These are phyloP conservation scores for Lontra canadensis DNA, from an alignment of 2,113 vertebrate genomes.

Conservation along the genomic window DNA sequence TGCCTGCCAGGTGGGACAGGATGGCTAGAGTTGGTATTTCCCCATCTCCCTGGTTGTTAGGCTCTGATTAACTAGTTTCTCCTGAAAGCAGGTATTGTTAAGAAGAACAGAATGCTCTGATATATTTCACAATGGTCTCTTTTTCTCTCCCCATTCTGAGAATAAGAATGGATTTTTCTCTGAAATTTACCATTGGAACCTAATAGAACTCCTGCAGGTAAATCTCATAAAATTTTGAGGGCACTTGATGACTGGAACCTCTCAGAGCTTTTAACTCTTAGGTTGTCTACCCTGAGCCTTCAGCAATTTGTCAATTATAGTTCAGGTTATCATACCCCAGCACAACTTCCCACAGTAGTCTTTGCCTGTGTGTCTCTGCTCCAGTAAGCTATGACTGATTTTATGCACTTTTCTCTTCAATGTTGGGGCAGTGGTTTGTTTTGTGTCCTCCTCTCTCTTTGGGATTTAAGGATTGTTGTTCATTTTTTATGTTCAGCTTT, in stretches of 20 bases:
- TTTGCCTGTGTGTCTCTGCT: not conserved
- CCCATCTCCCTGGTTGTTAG: not conserved
- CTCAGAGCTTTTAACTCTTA: not conserved
- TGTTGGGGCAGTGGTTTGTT: not conserved
- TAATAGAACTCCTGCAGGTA: not conserved
- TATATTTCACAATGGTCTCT: not conserved
- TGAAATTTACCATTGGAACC: not conserved
- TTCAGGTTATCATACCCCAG: not conserved
- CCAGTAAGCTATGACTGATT: not conserved
- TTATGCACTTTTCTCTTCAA: not conserved
- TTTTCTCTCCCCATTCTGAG: not conserved
- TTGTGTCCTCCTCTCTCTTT: not conserved
- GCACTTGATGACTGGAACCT: not conserved
- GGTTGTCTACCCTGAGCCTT: not conserved
- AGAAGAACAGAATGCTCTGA: not conserved
- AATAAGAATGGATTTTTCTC: not conserved
- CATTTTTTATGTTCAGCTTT: not conserved
- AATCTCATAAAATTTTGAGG: not conserved
- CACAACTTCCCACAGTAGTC: not conserved
- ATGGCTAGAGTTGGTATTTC: not conserved
- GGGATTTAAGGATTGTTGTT: not conserved
- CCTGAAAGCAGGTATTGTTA: not conserved
- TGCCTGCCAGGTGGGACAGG: not conserved
- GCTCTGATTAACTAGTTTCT: not conserved
- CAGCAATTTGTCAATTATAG: not conserved